Conservation (phyloP, 2,888 invertebrate species). For the Ormyrus thymus region DNA sequence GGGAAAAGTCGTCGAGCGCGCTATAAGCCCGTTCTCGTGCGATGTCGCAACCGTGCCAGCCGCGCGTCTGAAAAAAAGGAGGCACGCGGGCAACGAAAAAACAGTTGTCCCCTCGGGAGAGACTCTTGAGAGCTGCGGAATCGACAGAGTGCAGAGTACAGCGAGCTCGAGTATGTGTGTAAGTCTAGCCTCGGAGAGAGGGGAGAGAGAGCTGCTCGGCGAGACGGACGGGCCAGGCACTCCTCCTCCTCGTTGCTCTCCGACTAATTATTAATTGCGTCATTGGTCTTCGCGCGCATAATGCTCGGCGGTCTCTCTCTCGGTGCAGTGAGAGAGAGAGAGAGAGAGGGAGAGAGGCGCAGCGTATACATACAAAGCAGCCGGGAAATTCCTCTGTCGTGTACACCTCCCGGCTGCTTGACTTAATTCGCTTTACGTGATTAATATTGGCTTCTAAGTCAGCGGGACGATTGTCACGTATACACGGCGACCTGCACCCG, state of each 20-base stretch:
- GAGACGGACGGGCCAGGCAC: constrained; percentile 12
- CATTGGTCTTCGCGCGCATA: constrained; percentile 42
- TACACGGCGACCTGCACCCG: neutral
- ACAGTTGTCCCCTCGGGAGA: constrained; percentile 22
- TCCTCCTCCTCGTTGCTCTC: constrained; percentile 21
- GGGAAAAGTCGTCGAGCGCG: neutral
- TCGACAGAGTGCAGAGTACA: no score
- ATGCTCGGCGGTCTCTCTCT: no score
- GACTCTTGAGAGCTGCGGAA: constrained; percentile 1
- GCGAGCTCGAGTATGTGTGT: no score
- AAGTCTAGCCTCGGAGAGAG: neutral
- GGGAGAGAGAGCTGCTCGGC: neutral
- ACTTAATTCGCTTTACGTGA: constrained; percentile 36
- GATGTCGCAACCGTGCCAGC: no score
- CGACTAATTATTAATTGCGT: constrained; percentile 52
- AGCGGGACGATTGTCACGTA: constrained; percentile 34
- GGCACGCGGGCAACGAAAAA: neutral
- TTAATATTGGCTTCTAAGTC: constrained; percentile 27
- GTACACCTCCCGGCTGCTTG: neutral
- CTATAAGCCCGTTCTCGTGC: no score
- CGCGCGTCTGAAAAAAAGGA: neutral
- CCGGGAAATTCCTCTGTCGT: constrained; percentile 36
- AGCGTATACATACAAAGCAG: neutral
- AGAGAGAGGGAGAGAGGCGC: neutral
- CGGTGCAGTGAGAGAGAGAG: no score